Conservation (phyloP, 2,888 invertebrate genomes). For the Zaprionus lineosus region DNA sequence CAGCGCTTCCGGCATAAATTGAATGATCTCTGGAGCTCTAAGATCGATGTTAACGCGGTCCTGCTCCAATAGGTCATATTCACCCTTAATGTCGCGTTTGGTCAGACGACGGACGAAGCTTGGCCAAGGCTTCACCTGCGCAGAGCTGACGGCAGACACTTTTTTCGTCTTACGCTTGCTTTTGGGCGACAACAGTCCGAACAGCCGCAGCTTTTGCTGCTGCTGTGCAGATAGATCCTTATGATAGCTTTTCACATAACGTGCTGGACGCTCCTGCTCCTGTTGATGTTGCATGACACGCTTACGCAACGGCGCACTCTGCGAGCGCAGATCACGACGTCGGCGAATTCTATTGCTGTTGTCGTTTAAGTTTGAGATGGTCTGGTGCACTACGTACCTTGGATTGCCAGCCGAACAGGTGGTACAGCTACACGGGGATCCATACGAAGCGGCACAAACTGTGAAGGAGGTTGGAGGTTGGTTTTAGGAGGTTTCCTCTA, state of each 20-base stretch:
- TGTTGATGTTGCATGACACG: conserved; percentile 60
- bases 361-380: conserved; percentile 3
- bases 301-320: conserved; percentile 52
- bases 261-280: conserved; percentile 60
- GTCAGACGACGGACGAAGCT: conserved; percentile 46
- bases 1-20: conserved; percentile 81
- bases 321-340: conserved; percentile 66
- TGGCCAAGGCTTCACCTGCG: conserved; percentile 27
- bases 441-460: conserved; percentile 60
- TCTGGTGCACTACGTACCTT: conserved; percentile 77
- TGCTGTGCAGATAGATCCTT: conserved; percentile 58
- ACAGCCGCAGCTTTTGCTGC: conserved; percentile 35
- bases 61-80: conserved; percentile 78
- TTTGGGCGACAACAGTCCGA: conserved; percentile 31
- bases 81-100: conserved; percentile 81
- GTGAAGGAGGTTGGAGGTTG: background rate
- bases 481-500: background rate
- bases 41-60: conserved; percentile 74
- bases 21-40: conserved; percentile 81
- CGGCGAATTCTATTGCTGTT: conserved; percentile 62
- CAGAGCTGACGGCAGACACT: conserved; percentile 4
- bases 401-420: conserved; percentile 47
- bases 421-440: conserved; percentile 63
- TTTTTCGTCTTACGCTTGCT: conserved; percentile 64
- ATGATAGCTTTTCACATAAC: conserved; percentile 72